These are phyloP conservation scores for Enteromius unitaeniatus DNA, from an alignment of 2,797 vertebrate genomes.

Conservation along the genomic window DNA sequence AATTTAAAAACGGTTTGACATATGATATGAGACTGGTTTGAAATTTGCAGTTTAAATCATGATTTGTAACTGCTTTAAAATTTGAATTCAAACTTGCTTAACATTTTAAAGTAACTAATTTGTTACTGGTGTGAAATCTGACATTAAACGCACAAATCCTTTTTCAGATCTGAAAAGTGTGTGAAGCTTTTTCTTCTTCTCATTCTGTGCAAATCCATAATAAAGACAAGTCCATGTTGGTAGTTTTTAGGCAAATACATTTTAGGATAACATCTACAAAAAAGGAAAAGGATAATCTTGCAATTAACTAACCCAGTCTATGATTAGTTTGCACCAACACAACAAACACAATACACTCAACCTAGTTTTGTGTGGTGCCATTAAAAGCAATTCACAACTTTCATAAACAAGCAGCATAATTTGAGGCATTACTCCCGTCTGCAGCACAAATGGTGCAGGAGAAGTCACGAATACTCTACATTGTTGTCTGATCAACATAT, in stretches of 20 bases:
- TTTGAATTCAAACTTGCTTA: background rate
- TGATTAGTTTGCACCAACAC: background rate
- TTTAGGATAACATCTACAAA: background rate
- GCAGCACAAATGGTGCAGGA: background rate
- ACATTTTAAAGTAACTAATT: background rate
- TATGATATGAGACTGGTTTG: background rate
- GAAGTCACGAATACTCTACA: background rate
- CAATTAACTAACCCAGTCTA: background rate
- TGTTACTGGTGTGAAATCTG: background rate
- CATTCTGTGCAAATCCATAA: background rate
- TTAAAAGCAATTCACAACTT: slow-evolving; percentile 4
- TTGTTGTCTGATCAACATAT: slow-evolving; percentile 2
- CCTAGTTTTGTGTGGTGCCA: background rate
- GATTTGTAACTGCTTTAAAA: background rate
- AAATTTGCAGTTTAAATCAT: background rate
- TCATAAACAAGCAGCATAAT: background rate
- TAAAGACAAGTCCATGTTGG: background rate
- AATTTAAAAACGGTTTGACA: background rate
- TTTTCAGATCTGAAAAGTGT: background rate
- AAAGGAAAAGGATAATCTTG: background rate
- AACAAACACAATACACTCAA: background rate
- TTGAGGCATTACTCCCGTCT: background rate
- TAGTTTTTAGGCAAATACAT: background rate
- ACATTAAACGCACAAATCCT: background rate
- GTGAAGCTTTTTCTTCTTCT: background rate